A percentile compares a stretch with the other conserved stretches of the same genome.
Conservation (phyloP, 2,113 vertebrate genomes). For the mouse (Mus musculus) region GRCm39 chr17:92131501-92132000, state of each 20-base stretch:
- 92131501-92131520: not conserved
- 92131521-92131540: not conserved
- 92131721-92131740: not conserved
- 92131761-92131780: not conserved
- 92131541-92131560: not conserved
- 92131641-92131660: not conserved
- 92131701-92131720: not conserved
- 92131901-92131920: too few species aligned
- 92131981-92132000: not conserved
- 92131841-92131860: not conserved
- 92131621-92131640: not conserved
- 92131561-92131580: not conserved
- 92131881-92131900: not conserved
- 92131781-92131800: not conserved
- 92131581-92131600: not conserved
- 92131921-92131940: not conserved
- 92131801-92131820: not conserved
- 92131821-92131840: not conserved
- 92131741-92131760: not conserved
- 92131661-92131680: not conserved
- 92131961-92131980: not conserved
- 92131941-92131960: not conserved
- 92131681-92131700: not conserved
- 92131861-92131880: not conserved
- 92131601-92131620: not conserved